Percentiles rank a stretch among this genome's conserved stretches.
Conservation (phyloP, 2,888 invertebrate species). For the Rhagonycha fulva region DNA sequence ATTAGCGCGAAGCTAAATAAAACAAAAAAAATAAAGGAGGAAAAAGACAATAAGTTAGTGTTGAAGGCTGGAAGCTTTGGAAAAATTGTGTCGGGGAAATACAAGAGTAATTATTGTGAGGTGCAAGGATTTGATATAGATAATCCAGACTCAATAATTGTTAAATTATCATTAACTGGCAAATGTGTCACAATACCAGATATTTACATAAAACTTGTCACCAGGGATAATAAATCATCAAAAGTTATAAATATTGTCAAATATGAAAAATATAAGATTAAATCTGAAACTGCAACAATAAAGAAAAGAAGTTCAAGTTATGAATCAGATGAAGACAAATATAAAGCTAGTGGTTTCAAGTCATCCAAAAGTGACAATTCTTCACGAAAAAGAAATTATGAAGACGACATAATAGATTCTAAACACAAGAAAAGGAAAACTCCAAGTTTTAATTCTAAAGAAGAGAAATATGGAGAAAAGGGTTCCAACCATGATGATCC, state of each 20-base stretch:
- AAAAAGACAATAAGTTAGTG: conserved; percentile 63
- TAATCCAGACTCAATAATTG: conserved; percentile 76
- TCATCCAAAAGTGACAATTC: background rate
- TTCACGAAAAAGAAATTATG: conserved; percentile 6
- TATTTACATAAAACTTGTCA: conserved; percentile 76
- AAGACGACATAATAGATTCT: conserved; percentile 35
- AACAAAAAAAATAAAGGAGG: conserved; percentile 49
- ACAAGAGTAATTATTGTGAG: conserved; percentile 81
- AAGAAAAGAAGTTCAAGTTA: background rate
- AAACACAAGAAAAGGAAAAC: background rate
- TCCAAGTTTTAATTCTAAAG: background rate
- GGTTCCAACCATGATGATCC: background rate
- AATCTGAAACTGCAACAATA: background rate
- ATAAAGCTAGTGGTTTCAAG: background rate
- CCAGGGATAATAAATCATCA: conserved; percentile 73
- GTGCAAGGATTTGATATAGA: conserved; percentile 80
- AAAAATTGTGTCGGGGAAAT: conserved; percentile 75
- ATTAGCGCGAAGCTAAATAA: conserved; percentile 57
- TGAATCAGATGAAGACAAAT: background rate
- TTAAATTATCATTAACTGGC: conserved; percentile 73
- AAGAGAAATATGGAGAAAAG: background rate
- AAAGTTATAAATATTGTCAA: conserved; percentile 76
- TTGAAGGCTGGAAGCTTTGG: conserved; percentile 78
- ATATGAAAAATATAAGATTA: conserved; percentile 66
- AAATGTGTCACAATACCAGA: conserved; percentile 75